Conservation (phyloP, 2,888 invertebrate species). For the Polydrusus cervinus region DNA sequence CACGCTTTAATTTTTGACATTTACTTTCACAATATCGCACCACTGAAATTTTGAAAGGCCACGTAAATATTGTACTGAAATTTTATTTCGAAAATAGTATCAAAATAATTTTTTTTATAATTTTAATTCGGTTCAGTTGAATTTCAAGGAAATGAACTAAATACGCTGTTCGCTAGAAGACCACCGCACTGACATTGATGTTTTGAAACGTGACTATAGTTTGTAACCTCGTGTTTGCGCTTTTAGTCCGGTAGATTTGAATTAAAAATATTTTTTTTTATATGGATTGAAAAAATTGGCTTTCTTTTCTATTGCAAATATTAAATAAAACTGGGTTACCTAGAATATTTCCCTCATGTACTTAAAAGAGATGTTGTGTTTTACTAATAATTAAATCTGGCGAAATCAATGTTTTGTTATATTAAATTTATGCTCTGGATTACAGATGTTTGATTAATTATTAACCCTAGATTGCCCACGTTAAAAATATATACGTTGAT, state of each 20-base stretch:
- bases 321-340: too few relatives aligned
- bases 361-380: too few relatives aligned
- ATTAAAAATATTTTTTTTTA: not conserved
- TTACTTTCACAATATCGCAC: constrained; percentile 7
- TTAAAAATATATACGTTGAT: too few relatives aligned
- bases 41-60: not conserved
- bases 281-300: too few relatives aligned
- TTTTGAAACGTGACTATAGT: constrained; percentile 48
- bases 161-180: constrained; percentile 37
- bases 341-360: too few relatives aligned
- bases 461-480: too few relatives aligned
- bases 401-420: too few relatives aligned
- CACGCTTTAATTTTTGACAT: constrained; percentile 23
- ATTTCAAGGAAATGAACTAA: constrained; percentile 28
- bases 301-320: too few relatives aligned
- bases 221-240: constrained; percentile 41
- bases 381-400: too few relatives aligned
- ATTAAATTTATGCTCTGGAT: too few relatives aligned
- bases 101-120: not conserved
- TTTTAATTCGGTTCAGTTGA: not conserved
- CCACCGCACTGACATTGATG: constrained; percentile 52
- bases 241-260: constrained; percentile 39
- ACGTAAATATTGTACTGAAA: not conserved
- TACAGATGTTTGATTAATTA: too few relatives aligned
- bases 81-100: not conserved